phyloP scores from a whole-genome alignment of 2,113 vertebrate species.

The Vimba vimba region DNA sequence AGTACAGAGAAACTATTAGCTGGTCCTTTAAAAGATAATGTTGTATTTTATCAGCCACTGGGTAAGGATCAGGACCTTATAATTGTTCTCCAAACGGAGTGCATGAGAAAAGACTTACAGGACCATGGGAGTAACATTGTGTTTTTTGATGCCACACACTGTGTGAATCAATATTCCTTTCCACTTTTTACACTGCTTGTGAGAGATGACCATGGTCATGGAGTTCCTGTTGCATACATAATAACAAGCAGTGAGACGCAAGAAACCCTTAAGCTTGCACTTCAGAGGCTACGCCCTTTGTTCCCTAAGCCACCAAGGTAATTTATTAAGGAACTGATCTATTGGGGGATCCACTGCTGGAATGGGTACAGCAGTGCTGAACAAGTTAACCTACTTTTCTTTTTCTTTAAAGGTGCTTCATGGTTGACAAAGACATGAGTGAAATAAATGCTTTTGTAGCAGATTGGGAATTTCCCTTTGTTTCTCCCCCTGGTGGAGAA shows the following conservation, averaged over 20 bases:
- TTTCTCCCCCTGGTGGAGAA: no score
- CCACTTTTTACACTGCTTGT: conserved; percentile 10
- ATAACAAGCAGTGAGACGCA: not conserved
- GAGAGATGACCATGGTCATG: conserved; percentile 4
- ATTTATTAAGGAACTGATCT: not conserved
- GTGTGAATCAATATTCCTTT: conserved; percentile 14
- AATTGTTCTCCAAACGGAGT: no score
- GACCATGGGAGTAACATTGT: no score
- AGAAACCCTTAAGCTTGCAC: not conserved
- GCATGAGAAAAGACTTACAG: no score
- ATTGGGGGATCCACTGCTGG: not conserved
- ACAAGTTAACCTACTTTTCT: not conserved
- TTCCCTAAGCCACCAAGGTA: not conserved
- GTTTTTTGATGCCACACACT: not conserved
- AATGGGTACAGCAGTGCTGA: not conserved
- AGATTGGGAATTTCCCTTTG: no score
- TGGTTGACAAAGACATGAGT: not conserved
- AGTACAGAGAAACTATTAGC: no score
- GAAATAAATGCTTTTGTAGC: not conserved
- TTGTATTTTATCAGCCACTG: no score
- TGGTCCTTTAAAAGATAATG: no score
- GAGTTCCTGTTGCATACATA: conserved; percentile 11
- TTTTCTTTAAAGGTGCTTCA: not conserved
- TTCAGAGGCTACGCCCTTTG: not conserved
- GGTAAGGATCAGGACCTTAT: no score